A percentile compares a stretch with the other conserved stretches of the same genome.
These are phyloP conservation scores for Chinchilla lanigera DNA, from an alignment of 2,113 vertebrate genomes.

Conservation along the genomic window DNA sequence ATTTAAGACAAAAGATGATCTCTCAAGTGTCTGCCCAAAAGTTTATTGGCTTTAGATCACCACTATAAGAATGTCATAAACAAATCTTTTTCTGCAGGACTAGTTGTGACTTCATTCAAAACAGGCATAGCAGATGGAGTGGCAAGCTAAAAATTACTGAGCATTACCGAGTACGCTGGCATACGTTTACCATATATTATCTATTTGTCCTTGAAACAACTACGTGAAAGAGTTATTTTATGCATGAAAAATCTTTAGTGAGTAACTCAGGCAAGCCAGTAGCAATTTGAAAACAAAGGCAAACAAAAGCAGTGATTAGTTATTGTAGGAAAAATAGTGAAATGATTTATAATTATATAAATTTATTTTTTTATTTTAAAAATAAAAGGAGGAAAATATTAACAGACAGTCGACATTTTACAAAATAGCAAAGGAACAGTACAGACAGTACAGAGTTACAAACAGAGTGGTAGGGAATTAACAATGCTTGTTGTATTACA, in stretches of 20 bases:
- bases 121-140: neutral
- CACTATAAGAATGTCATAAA: slow-evolving; percentile 8
- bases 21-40: neutral
- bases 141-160: slow-evolving; percentile 57
- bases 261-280: slow-evolving; percentile 43
- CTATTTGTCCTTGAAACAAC: slow-evolving; percentile 69
- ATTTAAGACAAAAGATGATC: neutral
- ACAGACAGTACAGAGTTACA: too few species aligned
- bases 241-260: slow-evolving; percentile 66
- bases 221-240: slow-evolving; percentile 56
- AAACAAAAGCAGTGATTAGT: neutral
- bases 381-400: too few species aligned
- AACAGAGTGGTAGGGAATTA: too few species aligned
- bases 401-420: too few species aligned
- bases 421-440: too few species aligned
- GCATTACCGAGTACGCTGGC: slow-evolving; percentile 39
- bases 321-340: neutral
- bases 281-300: neutral
- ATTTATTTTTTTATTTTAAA: too few species aligned
- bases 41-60: slow-evolving; percentile 44
- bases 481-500: too few species aligned
- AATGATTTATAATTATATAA: neutral
- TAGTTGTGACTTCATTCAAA: slow-evolving; percentile 10
- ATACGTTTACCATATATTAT: slow-evolving; percentile 71
- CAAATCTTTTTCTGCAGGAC: neutral